phyloP scores from a whole-genome alignment of 2,797 vertebrate genomes.

The Bradypodion ventrale region DNA sequence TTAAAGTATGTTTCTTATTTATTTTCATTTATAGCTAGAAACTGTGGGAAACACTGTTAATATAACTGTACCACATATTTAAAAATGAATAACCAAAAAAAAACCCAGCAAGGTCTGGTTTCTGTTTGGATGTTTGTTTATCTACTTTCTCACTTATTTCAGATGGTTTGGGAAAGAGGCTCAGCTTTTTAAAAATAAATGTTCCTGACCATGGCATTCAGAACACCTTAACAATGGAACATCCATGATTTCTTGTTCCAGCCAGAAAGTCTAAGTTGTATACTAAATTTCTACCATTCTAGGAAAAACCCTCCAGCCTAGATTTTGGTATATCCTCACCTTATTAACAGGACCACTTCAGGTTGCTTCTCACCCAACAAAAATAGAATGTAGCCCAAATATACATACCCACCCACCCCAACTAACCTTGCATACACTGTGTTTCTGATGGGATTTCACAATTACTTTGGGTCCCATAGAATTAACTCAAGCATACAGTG shows the following conservation, averaged over 20 bases:
- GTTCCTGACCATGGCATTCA: neutral
- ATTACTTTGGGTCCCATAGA: neutral
- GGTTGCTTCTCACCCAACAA: neutral
- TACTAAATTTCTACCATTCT: neutral
- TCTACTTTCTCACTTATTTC: neutral
- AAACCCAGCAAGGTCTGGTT: neutral
- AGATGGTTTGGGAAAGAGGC: neutral
- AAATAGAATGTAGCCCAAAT: neutral
- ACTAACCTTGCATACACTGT: neutral
- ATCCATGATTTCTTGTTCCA: neutral
- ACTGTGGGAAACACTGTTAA: constrained; percentile 21
- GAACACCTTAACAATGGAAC: neutral
- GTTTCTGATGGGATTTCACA: neutral
- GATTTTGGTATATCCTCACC: neutral
- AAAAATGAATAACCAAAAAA: constrained; percentile 6
- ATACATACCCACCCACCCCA: neutral
- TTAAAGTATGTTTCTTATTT: constrained; percentile 56
- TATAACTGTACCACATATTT: constrained; percentile 9
- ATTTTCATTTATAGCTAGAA: constrained; percentile 29
- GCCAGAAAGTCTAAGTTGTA: neutral
- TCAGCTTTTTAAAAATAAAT: neutral
- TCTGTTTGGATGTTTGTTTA: neutral
- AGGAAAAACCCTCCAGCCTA: neutral
- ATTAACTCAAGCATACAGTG: neutral
- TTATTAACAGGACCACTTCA: neutral